Conservation (phyloP, 2,113 vertebrate species). For the Meles meles region DNA sequence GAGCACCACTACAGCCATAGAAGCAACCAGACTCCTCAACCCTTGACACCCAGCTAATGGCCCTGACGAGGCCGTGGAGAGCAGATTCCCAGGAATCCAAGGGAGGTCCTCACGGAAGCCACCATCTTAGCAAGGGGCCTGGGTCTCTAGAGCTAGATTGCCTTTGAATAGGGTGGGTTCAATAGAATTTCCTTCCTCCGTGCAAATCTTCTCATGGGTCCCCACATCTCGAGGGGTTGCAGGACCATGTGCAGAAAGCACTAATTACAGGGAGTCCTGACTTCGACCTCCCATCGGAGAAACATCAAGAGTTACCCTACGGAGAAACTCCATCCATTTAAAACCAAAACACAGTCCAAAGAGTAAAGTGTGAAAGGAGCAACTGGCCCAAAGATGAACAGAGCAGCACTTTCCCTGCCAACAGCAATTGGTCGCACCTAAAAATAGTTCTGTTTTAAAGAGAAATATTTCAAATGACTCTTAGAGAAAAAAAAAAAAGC, state of each 20-base stretch:
- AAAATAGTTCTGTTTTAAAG: background rate
- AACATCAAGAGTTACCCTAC: background rate
- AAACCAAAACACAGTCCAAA: background rate
- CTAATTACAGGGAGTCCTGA: background rate
- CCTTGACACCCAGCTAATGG: fast-evolving
- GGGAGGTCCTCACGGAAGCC: background rate
- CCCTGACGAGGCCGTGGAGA: fast-evolving
- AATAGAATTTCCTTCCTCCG: background rate
- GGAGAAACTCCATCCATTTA: background rate
- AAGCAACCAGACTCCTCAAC: background rate
- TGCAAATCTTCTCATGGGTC: background rate
- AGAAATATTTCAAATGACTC: background rate
- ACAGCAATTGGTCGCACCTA: background rate
- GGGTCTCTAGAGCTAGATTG: background rate
- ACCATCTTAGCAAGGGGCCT: background rate
- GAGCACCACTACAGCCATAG: fast-evolving
- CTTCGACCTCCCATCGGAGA: background rate
- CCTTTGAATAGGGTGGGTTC: background rate
- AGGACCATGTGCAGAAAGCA: background rate
- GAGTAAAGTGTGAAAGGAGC: background rate
- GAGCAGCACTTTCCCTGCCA: background rate
- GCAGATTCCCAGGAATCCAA: fast-evolving
- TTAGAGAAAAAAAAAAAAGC: background rate
- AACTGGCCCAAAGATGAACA: background rate
- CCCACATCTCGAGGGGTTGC: background rate